Base-by-base conservation (phyloP, 2,113 vertebrate genomes). In the Gallinago undulata region DNA sequence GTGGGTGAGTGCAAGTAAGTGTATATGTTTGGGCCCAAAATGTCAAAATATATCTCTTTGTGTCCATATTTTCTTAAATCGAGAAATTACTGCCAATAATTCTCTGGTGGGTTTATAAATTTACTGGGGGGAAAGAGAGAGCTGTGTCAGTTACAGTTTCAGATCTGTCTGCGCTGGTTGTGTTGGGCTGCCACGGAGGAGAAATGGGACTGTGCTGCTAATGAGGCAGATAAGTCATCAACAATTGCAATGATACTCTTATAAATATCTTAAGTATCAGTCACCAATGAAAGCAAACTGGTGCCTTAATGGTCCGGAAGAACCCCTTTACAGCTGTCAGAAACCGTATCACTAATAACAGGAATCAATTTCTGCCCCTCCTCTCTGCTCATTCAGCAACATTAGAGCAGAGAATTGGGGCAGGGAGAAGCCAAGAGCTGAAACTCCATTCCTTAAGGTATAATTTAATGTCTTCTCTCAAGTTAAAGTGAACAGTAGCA, bases 261-360 rank as follows among this genome's bases (percentile, higher is more conserved):
- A 79, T 83, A 78, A 88, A 79, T 56, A 80, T 43, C 74, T 80
- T 51, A 80, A 72, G 68, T 73, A 92, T 79, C 69, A 94, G 94
- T 92, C 88, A 92, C 18, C 53, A 90, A 5, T 37, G 47, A 82
- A 95, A 94, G 87, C 74, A 96, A 96, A 96, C 2, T 16, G 43
- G 90, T 96, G 72, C 82, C 72, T 95, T 88, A 89, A 86, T 84
- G 68, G 70, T 75, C 76, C 11, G 7, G 90, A 93, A 95, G 57
- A 96, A 84, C 41, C 37, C 39, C 47, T 69, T 76, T 73, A 72
- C 35, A 95, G 53, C 47, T 69, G 47, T 31, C 2, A 4, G 89
- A 91, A 97, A 94, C 35, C 74, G 95, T 96, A 86, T 75, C 69
- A 94, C 94, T 94, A 91, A 91, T 94, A 96, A 95, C 17, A 51